These are phyloP conservation scores for Echeneis naucrates DNA, from an alignment of 2,797 vertebrate species.

Conservation along the genomic window DNA sequence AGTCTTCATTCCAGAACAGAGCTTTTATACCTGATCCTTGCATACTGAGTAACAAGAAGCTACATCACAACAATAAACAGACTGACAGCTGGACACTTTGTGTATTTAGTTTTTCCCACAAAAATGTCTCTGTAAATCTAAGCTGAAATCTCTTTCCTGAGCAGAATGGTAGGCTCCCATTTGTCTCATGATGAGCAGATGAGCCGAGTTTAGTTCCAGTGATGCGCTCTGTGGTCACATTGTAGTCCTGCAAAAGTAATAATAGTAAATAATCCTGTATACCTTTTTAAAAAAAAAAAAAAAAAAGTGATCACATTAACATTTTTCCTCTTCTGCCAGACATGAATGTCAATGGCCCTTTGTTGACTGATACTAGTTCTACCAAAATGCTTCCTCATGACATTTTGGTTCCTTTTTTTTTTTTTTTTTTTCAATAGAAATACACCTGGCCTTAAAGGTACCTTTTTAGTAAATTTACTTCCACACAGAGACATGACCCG, in stretches of 20 bases:
- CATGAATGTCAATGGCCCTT: neutral
- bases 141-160: neutral
- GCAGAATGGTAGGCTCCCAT: neutral
- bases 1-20: neutral
- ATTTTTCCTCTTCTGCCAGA: neutral
- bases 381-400: constrained; percentile 1
- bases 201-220: neutral
- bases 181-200: neutral
- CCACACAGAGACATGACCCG: neutral
- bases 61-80: too few relatives aligned
- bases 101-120: neutral
- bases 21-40: constrained; percentile 1
- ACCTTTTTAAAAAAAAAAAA: too few relatives aligned
- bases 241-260: too few relatives aligned
- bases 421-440: constrained; percentile 27
- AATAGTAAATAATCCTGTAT: neutral
- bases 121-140: neutral
- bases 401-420: constrained; percentile 1
- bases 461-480: neutral
- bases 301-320: neutral
- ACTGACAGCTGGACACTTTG: neutral
- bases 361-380: neutral
- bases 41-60: too few relatives aligned
- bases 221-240: too few relatives aligned
- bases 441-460: neutral